Conservation (phyloP, 2,113 vertebrate species). For the Carassius carassius region DNA sequence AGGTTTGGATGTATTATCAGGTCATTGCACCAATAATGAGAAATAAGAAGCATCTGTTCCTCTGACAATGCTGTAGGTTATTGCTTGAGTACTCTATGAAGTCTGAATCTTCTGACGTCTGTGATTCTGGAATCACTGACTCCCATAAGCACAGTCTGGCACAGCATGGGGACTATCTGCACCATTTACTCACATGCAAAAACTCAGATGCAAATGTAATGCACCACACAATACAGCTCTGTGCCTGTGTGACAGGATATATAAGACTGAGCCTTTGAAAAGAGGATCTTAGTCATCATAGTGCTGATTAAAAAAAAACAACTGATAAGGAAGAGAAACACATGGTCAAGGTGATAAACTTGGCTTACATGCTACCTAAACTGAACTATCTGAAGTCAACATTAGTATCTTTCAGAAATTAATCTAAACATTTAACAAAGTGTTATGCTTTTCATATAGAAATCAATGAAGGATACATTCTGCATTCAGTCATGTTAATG, state of each 20-base stretch:
- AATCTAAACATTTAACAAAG: too few species aligned
- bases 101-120: neutral
- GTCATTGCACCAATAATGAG: neutral
- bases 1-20: neutral
- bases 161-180: neutral
- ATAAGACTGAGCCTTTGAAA: neutral
- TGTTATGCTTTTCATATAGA: too few species aligned
- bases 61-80: neutral
- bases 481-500: too few species aligned
- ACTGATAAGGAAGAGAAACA: conserved; percentile 1
- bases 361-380: neutral
- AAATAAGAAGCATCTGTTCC: conserved; percentile 10
- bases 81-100: too few species aligned
- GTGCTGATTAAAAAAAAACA: neutral
- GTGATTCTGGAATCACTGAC: neutral
- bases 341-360: neutral
- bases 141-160: neutral
- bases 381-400: too few species aligned
- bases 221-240: neutral
- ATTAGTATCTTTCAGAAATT: too few species aligned
- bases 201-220: neutral
- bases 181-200: neutral
- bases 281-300: neutral
- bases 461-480: too few species aligned
- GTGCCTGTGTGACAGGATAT: neutral